phyloP scores from a whole-genome alignment of 2,888 invertebrate species.

The Iselma pallidipennis region DNA sequence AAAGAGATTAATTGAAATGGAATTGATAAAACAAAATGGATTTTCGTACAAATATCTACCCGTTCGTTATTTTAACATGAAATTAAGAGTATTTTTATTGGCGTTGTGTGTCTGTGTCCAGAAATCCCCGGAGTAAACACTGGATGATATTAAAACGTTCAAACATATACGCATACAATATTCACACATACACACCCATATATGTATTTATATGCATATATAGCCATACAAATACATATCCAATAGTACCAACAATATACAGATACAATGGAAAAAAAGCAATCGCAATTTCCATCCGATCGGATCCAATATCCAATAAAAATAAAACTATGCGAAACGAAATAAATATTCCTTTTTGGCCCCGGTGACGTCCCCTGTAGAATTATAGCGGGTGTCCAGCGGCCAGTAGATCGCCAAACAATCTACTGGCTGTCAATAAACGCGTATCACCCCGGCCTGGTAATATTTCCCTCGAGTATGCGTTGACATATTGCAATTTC shows the following conservation, averaged over 20 bases:
- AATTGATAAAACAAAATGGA: background rate
- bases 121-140: conserved; percentile 45
- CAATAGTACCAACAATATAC: background rate
- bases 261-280: conserved; percentile 31
- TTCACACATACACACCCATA: background rate
- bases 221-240: background rate
- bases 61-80: conserved; percentile 14
- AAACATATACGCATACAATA: conserved; percentile 6
- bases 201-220: no score
- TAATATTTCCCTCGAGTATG: conserved; percentile 55
- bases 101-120: conserved; percentile 38
- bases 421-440: conserved; percentile 57
- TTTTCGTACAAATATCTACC: background rate
- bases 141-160: conserved; percentile 44
- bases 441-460: conserved; percentile 48
- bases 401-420: conserved; percentile 55
- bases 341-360: conserved; percentile 51
- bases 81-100: conserved; percentile 45
- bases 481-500: conserved; percentile 54
- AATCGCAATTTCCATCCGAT: conserved; percentile 47
- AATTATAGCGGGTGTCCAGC: conserved; percentile 55
- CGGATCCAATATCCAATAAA: conserved; percentile 53
- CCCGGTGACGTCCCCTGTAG: conserved; percentile 47
- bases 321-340: conserved; percentile 53
- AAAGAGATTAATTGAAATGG: no score